phyloP scores from a whole-genome alignment of 2,797 vertebrate species.

The Tapera naevia region DNA sequence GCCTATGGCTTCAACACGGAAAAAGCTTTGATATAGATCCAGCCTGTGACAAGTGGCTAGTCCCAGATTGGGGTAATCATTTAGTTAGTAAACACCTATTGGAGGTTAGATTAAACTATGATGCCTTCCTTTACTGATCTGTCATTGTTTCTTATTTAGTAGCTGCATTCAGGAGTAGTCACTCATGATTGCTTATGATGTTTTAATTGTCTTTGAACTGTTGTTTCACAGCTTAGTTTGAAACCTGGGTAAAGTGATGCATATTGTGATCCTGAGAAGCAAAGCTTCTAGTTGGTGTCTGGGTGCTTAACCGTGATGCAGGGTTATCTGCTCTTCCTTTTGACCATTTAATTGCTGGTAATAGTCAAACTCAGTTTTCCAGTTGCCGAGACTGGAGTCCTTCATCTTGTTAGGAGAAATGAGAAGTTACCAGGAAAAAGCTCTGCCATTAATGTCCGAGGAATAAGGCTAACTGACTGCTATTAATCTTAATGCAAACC shows the following conservation, averaged over 20 bases:
- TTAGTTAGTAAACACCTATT: conserved; percentile 14
- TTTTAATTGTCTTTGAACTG: conserved; percentile 58
- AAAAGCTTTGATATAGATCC: neutral
- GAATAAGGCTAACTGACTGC: conserved; percentile 12
- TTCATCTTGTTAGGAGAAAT: conserved; percentile 2
- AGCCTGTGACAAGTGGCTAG: neutral
- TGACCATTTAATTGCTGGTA: neutral
- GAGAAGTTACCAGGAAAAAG: conserved; percentile 19
- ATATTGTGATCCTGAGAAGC: neutral
- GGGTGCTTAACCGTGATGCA: neutral
- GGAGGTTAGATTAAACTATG: conserved; percentile 12
- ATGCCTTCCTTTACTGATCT: conserved; percentile 13
- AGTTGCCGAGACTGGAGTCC: neutral
- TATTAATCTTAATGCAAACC: conserved; percentile 50
- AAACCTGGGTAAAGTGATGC: neutral
- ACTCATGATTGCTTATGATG: conserved; percentile 48
- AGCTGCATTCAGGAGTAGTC: conserved; percentile 25
- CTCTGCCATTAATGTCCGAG: conserved; percentile 7
- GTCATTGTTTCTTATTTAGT: conserved; percentile 8
- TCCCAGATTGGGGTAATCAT: neutral
- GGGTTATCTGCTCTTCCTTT: neutral
- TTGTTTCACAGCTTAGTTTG: conserved; percentile 12
- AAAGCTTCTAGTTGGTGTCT: neutral
- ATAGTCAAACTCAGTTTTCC: neutral
- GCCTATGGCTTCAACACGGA: neutral